Conservation (phyloP, 1,140 invertebrate genomes). For the Dinoponera quadriceps region DNA sequence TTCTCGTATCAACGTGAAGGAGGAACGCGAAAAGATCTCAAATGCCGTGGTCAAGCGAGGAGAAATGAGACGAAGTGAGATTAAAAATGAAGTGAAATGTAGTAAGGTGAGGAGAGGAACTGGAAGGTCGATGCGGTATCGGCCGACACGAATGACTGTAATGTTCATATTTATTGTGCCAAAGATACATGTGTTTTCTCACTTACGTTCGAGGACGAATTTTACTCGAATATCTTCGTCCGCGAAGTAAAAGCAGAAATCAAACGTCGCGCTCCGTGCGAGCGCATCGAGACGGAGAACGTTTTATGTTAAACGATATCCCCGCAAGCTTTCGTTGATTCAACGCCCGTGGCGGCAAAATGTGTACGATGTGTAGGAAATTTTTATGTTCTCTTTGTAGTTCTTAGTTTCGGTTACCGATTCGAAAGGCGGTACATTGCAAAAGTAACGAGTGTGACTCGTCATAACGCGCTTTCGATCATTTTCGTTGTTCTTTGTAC, state of each 20-base stretch:
- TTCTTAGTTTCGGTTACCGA: constrained; percentile 36
- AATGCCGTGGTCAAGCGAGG: constrained; percentile 28
- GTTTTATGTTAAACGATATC: neutral
- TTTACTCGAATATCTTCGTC: constrained; percentile 29
- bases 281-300: neutral
- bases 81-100: too few relatives aligned
- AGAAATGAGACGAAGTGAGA: neutral
- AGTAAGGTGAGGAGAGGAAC: neutral
- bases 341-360: neutral
- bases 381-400: neutral
- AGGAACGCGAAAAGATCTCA: constrained; percentile 69
- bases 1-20: constrained; percentile 21
- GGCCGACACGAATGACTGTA: constrained; percentile 53
- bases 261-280: neutral
- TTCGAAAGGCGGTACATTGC: neutral
- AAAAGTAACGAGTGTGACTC: neutral
- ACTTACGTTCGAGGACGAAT: constrained; percentile 28
- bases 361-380: neutral
- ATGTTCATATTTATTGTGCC: constrained; percentile 83
- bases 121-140: neutral
- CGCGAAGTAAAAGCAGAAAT: constrained; percentile 1
- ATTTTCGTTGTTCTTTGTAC: constrained; percentile 1
- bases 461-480: neutral
- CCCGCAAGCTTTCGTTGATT: neutral
- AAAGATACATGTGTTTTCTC: constrained; percentile 80